phyloP scores from a whole-genome alignment of 1,140 invertebrate species.

The Drosophila chauvacae region DNA sequence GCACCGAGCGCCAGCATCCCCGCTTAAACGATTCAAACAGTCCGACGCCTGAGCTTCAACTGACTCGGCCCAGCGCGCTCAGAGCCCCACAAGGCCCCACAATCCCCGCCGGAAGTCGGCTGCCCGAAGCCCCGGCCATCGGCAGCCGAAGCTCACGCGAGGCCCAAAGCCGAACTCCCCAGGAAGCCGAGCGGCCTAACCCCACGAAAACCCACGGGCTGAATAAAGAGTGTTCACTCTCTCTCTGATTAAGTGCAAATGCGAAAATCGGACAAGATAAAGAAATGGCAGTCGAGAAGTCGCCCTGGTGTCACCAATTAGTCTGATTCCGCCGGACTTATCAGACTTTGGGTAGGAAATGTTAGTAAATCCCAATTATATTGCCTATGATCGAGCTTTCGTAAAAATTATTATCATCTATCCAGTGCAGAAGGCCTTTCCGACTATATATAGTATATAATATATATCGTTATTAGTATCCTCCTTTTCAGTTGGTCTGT shows the following conservation, averaged over 20 bases:
- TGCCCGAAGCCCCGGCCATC: constrained; percentile 24
- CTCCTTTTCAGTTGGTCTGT: too few relatives aligned
- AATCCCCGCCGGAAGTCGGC: constrained; percentile 19
- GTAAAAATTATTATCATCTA: not conserved
- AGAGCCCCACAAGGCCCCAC: constrained; percentile 31
- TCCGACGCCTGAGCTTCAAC: constrained; percentile 79
- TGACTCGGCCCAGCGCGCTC: constrained; percentile 28
- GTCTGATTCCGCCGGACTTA: not conserved
- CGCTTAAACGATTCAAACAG: constrained; percentile 66
- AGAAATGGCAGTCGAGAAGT: constrained; percentile 3
- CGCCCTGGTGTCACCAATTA: constrained; percentile 6
- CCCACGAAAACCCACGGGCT: constrained; percentile 8
- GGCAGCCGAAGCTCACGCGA: constrained; percentile 25
- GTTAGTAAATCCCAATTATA: too few relatives aligned
- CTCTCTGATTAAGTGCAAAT: constrained; percentile 5
- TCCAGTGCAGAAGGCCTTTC: not conserved
- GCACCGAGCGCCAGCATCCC: constrained; percentile 68
- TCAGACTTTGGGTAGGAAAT: not conserved
- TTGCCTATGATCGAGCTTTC: not conserved
- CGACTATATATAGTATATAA: not conserved
- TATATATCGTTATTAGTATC: too few relatives aligned
- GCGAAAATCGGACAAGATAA: constrained; percentile 13
- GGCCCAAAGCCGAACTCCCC: constrained; percentile 7
- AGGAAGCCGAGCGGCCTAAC: constrained; percentile 6
- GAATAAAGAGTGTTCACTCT: constrained; percentile 18